These are phyloP conservation scores for Peromyscus californicus DNA, from an alignment of 2,113 vertebrate species.

Conservation along the genomic window DNA sequence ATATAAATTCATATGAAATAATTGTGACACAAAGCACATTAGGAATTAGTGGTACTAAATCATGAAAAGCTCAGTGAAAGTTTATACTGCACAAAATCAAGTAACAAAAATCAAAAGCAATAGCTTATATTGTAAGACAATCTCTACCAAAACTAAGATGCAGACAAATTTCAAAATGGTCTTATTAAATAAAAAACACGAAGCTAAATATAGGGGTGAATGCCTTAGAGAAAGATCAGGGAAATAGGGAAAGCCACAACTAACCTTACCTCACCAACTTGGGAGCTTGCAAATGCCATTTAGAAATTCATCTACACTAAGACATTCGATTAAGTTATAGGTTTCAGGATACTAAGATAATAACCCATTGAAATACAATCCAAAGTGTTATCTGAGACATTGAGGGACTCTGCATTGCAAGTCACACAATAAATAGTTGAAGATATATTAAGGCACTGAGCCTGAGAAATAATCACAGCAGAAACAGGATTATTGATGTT, in stretches of 20 bases:
- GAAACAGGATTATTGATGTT: neutral
- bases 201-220: too few species aligned
- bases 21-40: neutral
- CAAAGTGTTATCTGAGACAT: neutral
- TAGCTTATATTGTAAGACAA: neutral
- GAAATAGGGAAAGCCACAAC: too few species aligned
- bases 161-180: too few species aligned
- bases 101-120: neutral
- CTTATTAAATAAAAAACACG: too few species aligned
- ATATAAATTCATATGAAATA: slow-evolving; percentile 6
- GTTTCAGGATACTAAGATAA: neutral
- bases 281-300: too few species aligned
- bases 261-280: too few species aligned
- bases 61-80: neutral
- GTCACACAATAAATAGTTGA: neutral
- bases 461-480: neutral
- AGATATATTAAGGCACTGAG: neutral
- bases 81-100: neutral
- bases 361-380: neutral
- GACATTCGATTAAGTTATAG: neutral
- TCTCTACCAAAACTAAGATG: neutral
- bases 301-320: neutral
- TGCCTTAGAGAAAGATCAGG: too few species aligned
- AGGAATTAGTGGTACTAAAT: slow-evolving; percentile 25
- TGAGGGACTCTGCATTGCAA: neutral